phyloP scores from a whole-genome alignment of 2,797 vertebrate genomes.

The Lepidocolaptes lacrymiger region DNA sequence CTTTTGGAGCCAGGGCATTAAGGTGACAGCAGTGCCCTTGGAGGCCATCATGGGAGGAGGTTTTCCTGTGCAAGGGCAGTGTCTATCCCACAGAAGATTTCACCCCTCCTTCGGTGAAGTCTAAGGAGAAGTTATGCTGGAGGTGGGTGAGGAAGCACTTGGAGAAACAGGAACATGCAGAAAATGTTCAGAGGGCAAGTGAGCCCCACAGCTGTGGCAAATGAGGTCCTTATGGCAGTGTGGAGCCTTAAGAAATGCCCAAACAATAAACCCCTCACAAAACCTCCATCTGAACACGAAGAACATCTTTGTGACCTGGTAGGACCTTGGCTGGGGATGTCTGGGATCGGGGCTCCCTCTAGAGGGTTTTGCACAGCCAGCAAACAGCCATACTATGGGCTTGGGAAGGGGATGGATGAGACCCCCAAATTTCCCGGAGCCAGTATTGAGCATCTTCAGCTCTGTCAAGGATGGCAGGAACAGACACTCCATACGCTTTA shows the following conservation, averaged over 20 bases:
- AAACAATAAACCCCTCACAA: rapidly evolving
- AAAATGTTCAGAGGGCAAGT: neutral
- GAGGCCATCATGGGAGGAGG: rapidly evolving
- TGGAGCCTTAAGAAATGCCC: neutral
- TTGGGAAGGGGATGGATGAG: neutral
- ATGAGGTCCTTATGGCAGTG: neutral
- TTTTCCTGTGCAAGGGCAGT: neutral
- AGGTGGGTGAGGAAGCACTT: rapidly evolving
- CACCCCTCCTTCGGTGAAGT: neutral
- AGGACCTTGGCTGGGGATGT: neutral
- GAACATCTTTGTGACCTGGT: neutral
- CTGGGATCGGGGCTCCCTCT: slow-evolving; percentile 44
- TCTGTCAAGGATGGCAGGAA: neutral
- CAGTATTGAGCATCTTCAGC: rapidly evolving
- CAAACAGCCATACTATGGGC: rapidly evolving
- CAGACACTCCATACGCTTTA: neutral
- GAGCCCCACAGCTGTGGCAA: neutral
- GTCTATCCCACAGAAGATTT: neutral
- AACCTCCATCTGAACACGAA: neutral
- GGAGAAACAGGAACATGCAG: rapidly evolving
- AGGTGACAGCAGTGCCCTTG: rapidly evolving
- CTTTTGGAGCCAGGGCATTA: neutral
- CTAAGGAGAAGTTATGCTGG: neutral
- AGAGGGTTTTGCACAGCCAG: neutral
- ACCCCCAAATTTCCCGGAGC: neutral